These are phyloP conservation scores for Masnerella sp. DNA, from an alignment of 2,888 invertebrate species.

Conservation along the genomic window DNA sequence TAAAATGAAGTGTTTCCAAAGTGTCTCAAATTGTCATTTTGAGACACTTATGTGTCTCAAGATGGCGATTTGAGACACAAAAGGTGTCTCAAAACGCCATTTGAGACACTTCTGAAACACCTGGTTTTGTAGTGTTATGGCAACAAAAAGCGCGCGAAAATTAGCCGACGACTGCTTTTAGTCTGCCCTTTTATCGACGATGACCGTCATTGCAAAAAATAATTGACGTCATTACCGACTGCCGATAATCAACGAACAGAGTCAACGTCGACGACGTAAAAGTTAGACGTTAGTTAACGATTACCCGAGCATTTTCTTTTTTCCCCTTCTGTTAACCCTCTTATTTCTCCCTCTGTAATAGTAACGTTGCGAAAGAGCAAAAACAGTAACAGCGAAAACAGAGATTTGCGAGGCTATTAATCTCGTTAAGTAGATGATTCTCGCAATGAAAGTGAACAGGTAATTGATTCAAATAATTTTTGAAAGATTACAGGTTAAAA, in stretches of 20 bases:
- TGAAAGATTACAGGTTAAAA: background rate
- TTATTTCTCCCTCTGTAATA: background rate
- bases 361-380: slow-evolving; percentile 33
- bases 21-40: too few relatives aligned
- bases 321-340: background rate
- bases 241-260: slow-evolving; percentile 67
- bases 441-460: background rate
- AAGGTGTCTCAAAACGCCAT: too few relatives aligned
- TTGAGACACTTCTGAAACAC: too few relatives aligned
- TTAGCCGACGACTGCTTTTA: slow-evolving; percentile 5
- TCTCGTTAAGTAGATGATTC: slow-evolving; percentile 29
- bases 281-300: too few relatives aligned
- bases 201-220: slow-evolving; percentile 68
- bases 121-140: too few relatives aligned
- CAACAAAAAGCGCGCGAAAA: slow-evolving; percentile 29
- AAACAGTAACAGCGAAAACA: slow-evolving; percentile 19
- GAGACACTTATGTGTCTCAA: too few relatives aligned
- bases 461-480: slow-evolving; percentile 25
- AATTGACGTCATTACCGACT: slow-evolving; percentile 71
- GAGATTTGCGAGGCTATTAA: slow-evolving; percentile 26
- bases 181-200: slow-evolving; percentile 41
- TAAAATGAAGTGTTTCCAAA: too few relatives aligned
- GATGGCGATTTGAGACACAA: too few relatives aligned
- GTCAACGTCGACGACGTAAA: slow-evolving; percentile 29
- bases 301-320: slow-evolving; percentile 29